Evolutionary conservation across 1,140 invertebrate species (phyloP).

Genomic region (Leptinotarsa lineolata): DNA sequence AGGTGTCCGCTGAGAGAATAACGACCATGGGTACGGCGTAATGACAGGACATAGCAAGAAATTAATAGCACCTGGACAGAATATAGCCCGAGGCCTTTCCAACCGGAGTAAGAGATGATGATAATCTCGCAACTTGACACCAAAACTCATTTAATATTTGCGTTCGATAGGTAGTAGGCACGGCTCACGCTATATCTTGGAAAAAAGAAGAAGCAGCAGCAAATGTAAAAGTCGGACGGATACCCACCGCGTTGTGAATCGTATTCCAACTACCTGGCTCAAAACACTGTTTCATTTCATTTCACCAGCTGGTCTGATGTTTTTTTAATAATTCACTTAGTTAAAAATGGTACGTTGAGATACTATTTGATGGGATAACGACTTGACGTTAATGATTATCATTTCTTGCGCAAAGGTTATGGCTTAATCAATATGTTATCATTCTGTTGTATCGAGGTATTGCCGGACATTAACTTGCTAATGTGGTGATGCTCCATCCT

Average conservation of each 20-base stretch:
- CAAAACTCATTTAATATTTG: constrained; percentile 9
- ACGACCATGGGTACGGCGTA: not conserved
- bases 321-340: not conserved
- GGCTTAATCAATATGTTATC: not conserved
- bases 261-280: not conserved
- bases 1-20: not conserved
- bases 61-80: constrained; percentile 5
- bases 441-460: no score
- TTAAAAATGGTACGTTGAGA: constrained; percentile 5
- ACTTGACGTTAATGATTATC: not conserved
- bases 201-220: not conserved
- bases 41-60: not conserved
- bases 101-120: not conserved
- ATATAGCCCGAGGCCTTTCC: not conserved
- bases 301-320: not conserved
- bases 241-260: constrained; percentile 4
- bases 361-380: not conserved
- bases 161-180: not conserved
- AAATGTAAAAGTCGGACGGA: constrained; percentile 2
- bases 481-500: no score
- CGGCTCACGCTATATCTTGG: not conserved
- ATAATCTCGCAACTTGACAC: constrained; percentile 5
- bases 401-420: not conserved
- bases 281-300: not conserved
- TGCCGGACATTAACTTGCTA: no score